Percentiles rank a stretch among this genome's conserved stretches.
These are phyloP conservation scores for Campylomormyrus tamandua DNA, from an alignment of 2,113 vertebrate genomes.

Conservation along the genomic window DNA sequence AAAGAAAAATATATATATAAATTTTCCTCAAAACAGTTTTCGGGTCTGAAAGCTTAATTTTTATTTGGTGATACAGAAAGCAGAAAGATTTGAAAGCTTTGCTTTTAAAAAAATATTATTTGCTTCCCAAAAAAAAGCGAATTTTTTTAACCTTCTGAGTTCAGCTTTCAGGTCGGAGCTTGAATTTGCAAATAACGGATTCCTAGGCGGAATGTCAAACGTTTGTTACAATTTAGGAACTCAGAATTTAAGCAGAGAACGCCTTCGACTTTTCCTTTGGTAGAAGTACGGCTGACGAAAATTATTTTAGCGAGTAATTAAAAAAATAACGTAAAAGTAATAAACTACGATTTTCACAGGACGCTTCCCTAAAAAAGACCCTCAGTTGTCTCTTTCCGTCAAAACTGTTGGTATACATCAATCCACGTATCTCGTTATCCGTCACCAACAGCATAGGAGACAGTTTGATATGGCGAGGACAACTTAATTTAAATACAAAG, in stretches of 20 bases:
- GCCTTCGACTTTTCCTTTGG: slow-evolving; percentile 39
- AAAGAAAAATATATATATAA: slow-evolving; percentile 3
- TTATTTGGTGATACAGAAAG: slow-evolving; percentile 22
- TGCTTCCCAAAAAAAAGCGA: slow-evolving; percentile 25
- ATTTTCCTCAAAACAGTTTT: slow-evolving; percentile 15
- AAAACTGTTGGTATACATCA: slow-evolving; percentile 9
- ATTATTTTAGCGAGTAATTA: slow-evolving; percentile 26
- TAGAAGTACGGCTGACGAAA: slow-evolving; percentile 37
- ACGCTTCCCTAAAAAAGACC: neutral
- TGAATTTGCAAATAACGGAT: neutral
- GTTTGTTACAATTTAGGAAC: slow-evolving; percentile 12
- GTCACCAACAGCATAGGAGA: neutral
- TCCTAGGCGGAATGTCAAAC: slow-evolving; percentile 2
- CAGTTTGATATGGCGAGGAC: neutral
- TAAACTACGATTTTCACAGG: neutral
- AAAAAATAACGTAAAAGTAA: slow-evolving; percentile 22
- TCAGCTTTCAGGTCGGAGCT: neutral
- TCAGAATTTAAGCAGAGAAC: slow-evolving; percentile 7
- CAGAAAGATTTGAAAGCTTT: neutral
- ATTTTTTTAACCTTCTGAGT: neutral
- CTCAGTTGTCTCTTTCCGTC: neutral
- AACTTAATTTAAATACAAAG: neutral
- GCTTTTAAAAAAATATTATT: slow-evolving; percentile 20
- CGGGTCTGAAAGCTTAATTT: slow-evolving; percentile 15
- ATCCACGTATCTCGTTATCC: neutral